Base-by-base conservation (phyloP, 2,113 vertebrate species). In the Pleuronectes platessa region DNA sequence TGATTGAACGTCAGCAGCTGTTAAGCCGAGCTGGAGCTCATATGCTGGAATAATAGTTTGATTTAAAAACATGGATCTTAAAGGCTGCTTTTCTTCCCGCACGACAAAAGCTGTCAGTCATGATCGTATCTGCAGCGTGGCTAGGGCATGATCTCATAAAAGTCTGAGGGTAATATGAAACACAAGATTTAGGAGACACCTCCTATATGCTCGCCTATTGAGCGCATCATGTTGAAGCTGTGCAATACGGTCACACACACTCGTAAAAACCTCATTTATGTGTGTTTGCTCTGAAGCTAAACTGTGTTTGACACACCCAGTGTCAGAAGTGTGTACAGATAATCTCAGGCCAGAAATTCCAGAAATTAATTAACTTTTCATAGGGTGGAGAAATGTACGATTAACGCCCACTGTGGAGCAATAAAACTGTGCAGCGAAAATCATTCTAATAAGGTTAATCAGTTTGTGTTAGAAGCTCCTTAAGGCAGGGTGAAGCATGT, bases 91-190 rank as follows among this genome's bases (percentile, higher is more conserved):
- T 88, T 54, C 54, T 86, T 86, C 72, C 31, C 0, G 24, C 2
- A 10, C 62, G 53, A 61, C 12, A 27, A 45, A 59, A 72, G 10
- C 77, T 79, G 88, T 88, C 85, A 83, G 35, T 87, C 62, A 74
- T 45, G 71, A 84, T 87, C 23, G 56, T 62, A 74, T 79, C 42
- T 61, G 9, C 15, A 7, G 53, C 53, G 18, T 11, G 45, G 61
- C 68, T 60, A 23, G 73, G 70, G 79, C 58, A 31, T 76, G 79
- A 86, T 69, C 81, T 86, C 77, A 74, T 78, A 72, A 83, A 84
- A 4, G n/a, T 80, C 79, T 18, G 18, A 42, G 68, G 63, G 68
- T 82, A 85, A 88, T 84, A 40, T 56, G 69, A 84, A 87, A 75
- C 81, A 86, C 74, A 79, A 58, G 69, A 81, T 20, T 42, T 40